These are phyloP conservation scores for Drosophila willistoni DNA, from an alignment of 1,140 invertebrate species.

Conservation along the genomic window DNA sequence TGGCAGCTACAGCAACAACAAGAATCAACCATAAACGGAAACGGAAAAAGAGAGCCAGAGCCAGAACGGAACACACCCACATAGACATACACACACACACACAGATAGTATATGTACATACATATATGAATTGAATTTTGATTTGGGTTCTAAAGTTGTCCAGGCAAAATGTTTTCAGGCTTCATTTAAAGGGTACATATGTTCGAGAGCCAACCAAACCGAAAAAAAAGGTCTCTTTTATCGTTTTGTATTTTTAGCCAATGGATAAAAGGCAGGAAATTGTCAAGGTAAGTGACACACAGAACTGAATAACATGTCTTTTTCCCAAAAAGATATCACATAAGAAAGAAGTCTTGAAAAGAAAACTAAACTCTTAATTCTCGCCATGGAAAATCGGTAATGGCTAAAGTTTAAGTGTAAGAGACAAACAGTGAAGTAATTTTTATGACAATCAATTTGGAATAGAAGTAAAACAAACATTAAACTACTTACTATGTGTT, in stretches of 20 bases:
- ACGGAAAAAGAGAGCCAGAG: slow-evolving; percentile 44
- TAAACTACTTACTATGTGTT: too few relatives aligned
- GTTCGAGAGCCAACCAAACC: slow-evolving; percentile 8
- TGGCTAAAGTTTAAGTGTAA: too few relatives aligned
- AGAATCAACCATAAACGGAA: slow-evolving; percentile 53
- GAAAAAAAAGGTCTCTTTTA: slow-evolving; percentile 13
- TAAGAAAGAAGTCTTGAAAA: not conserved
- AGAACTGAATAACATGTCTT: not conserved
- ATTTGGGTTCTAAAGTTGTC: slow-evolving; percentile 50
- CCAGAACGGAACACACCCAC: slow-evolving; percentile 5
- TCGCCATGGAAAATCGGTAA: too few relatives aligned
- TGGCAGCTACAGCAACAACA: slow-evolving; percentile 42
- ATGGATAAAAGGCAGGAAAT: slow-evolving; percentile 8
- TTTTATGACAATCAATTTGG: too few relatives aligned
- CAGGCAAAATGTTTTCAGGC: slow-evolving; percentile 13
- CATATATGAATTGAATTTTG: slow-evolving; percentile 61
- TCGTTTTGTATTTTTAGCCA: slow-evolving; percentile 10
- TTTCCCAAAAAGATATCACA: not conserved
- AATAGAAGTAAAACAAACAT: too few relatives aligned
- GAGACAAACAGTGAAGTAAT: too few relatives aligned
- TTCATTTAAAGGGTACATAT: slow-evolving; percentile 52
- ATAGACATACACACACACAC: slow-evolving; percentile 1
- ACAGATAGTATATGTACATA: slow-evolving; percentile 7
- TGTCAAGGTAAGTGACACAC: slow-evolving; percentile 11
- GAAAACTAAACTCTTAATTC: too few relatives aligned